Conservation (phyloP, 1,140 invertebrate species). For the Drosophila lini region DNA sequence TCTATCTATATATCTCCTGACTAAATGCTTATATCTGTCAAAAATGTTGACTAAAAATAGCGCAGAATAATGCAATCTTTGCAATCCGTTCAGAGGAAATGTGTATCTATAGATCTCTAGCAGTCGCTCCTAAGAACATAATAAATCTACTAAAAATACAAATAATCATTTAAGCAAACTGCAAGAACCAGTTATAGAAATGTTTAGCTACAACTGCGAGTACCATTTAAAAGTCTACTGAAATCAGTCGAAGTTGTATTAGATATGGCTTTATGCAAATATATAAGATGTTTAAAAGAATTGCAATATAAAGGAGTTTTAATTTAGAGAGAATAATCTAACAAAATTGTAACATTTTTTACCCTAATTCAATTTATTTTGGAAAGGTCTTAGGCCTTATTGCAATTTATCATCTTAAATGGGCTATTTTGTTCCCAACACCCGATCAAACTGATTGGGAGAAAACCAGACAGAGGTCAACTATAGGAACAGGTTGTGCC, state of each 20-base stretch:
- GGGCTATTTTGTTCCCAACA: not conserved
- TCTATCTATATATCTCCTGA: conserved; percentile 12
- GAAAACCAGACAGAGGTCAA: conserved; percentile 19
- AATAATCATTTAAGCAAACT: conserved; percentile 12
- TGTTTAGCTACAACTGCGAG: conserved; percentile 11
- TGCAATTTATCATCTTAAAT: not conserved
- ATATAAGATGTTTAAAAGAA: conserved; percentile 32
- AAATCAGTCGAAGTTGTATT: conserved; percentile 23
- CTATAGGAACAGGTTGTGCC: conserved; percentile 23
- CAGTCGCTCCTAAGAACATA: not conserved
- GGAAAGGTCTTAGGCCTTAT: not conserved
- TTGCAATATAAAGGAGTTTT: not conserved
- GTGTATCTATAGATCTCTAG: conserved; percentile 28
- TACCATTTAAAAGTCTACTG: conserved; percentile 12
- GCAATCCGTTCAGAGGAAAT: conserved; percentile 18
- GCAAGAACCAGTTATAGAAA: not conserved
- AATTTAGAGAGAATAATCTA: not conserved
- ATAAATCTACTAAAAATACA: not conserved
- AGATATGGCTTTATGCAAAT: conserved; percentile 25
- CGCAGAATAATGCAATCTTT: conserved; percentile 10
- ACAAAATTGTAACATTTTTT: not conserved
- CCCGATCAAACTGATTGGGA: not conserved
- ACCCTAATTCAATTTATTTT: not conserved
- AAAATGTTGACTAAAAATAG: conserved; percentile 31
- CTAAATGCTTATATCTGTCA: conserved; percentile 21